Evolutionary conservation across 2,797 vertebrate species (phyloP).

Genomic region (Coracias cyanogaster): DNA sequence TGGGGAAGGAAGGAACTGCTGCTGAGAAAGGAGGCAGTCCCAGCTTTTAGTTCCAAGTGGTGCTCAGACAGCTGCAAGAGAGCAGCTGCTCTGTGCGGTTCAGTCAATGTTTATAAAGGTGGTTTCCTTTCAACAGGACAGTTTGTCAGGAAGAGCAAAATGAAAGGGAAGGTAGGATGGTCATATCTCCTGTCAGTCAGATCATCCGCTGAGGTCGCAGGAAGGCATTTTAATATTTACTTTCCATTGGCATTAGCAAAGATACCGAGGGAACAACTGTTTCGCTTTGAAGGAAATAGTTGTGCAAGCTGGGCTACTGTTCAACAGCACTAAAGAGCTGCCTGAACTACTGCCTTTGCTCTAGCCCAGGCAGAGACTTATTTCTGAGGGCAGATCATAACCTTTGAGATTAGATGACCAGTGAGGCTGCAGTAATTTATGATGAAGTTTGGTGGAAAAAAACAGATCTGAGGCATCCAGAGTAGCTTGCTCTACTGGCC

Average conservation of each 20-base stretch:
- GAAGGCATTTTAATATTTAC: conserved; percentile 6
- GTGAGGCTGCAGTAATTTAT: background rate
- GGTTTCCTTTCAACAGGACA: background rate
- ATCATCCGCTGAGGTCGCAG: background rate
- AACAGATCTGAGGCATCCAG: fast-evolving
- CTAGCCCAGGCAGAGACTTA: background rate
- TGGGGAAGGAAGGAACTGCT: background rate
- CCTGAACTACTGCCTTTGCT: background rate
- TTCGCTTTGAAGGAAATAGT: conserved; percentile 7
- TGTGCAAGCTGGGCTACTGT: background rate
- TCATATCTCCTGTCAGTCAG: background rate
- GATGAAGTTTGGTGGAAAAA: background rate
- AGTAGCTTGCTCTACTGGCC: background rate
- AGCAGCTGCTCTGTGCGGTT: background rate
- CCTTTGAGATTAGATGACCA: background rate
- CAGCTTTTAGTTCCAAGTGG: background rate
- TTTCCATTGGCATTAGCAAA: background rate
- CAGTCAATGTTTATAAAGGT: background rate
- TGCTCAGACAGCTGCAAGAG: background rate
- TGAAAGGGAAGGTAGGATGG: background rate
- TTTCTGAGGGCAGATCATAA: background rate
- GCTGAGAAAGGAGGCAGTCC: background rate
- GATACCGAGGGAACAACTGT: background rate
- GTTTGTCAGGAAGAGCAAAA: background rate
- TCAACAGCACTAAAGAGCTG: background rate